These are phyloP conservation scores for Pammene fasciana DNA, from an alignment of 2,888 invertebrate species.

Conservation along the genomic window DNA sequence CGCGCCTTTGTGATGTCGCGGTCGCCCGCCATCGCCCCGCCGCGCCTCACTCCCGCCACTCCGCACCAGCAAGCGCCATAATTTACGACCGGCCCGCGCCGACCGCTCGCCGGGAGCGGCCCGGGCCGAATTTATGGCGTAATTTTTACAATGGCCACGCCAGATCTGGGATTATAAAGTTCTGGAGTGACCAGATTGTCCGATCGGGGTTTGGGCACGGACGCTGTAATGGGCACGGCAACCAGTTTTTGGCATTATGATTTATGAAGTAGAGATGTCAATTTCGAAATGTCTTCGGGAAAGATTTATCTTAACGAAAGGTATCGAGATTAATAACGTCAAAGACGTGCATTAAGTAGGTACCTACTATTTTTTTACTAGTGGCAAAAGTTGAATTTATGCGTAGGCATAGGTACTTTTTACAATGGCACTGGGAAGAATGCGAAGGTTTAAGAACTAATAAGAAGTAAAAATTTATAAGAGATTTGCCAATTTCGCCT, in stretches of 20 bases:
- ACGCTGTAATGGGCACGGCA: not conserved
- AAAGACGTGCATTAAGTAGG: too few relatives aligned
- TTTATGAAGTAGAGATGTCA: not conserved
- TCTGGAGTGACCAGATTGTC: conserved; percentile 45
- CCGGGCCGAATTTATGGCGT: conserved; percentile 70
- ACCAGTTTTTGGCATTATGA: not conserved
- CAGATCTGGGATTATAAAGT: conserved; percentile 57
- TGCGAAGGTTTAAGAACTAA: too few relatives aligned
- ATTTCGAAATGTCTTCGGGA: too few relatives aligned
- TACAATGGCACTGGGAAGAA: too few relatives aligned
- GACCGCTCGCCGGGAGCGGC: conserved; percentile 48
- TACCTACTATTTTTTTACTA: too few relatives aligned
- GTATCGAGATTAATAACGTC: too few relatives aligned
- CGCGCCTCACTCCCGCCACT: conserved; percentile 53
- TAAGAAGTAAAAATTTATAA: too few relatives aligned
- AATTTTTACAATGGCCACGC: conserved; percentile 75
- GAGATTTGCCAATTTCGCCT: too few relatives aligned
- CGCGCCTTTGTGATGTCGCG: conserved; percentile 46
- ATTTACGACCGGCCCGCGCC: conserved; percentile 47
- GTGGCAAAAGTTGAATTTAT: too few relatives aligned
- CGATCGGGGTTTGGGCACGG: conserved; percentile 23
- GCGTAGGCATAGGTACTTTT: too few relatives aligned
- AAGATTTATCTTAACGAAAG: too few relatives aligned
- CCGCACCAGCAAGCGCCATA: conserved; percentile 45
- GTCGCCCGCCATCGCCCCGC: conserved; percentile 50